Conservation (phyloP, 2,113 vertebrate genomes). For the Entelurus aequoreus region DNA sequence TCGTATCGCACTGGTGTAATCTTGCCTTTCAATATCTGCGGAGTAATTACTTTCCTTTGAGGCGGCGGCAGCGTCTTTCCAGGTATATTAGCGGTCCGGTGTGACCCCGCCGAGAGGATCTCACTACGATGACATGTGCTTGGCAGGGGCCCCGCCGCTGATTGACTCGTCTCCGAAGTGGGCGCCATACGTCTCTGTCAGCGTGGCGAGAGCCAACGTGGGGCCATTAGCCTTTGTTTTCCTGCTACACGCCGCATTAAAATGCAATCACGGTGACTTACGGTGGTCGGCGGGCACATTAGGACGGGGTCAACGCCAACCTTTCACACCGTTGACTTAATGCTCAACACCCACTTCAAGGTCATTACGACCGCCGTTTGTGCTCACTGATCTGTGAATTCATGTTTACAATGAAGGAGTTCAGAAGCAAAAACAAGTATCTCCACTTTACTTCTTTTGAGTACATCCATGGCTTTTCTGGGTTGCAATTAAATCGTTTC, state of each 20-base stretch:
- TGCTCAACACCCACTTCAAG: slow-evolving; percentile 50
- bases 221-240: slow-evolving; percentile 49
- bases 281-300: slow-evolving; percentile 51
- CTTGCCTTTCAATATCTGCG: slow-evolving; percentile 10
- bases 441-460: too few relatives aligned
- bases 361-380: slow-evolving; percentile 31
- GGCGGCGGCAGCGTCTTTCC: slow-evolving; percentile 3
- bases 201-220: slow-evolving; percentile 38
- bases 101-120: slow-evolving; percentile 46
- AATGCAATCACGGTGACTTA: slow-evolving; percentile 62
- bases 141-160: slow-evolving; percentile 48
- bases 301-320: slow-evolving; percentile 44
- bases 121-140: slow-evolving; percentile 41
- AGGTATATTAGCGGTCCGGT: neutral
- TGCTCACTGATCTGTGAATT: neutral
- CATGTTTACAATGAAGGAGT: neutral
- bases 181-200: slow-evolving; percentile 63
- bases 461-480: too few relatives aligned
- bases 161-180: slow-evolving; percentile 58
- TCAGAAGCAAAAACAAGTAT: too few relatives aligned
- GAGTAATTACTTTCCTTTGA: slow-evolving; percentile 19
- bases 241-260: slow-evolving; percentile 53
- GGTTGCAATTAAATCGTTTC: too few relatives aligned
- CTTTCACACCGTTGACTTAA: slow-evolving; percentile 57
- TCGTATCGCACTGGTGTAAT: slow-evolving; percentile 24